These are phyloP conservation scores for Cyphomyrmex costatus DNA, from an alignment of 1,140 invertebrate genomes.

Conservation along the genomic window DNA sequence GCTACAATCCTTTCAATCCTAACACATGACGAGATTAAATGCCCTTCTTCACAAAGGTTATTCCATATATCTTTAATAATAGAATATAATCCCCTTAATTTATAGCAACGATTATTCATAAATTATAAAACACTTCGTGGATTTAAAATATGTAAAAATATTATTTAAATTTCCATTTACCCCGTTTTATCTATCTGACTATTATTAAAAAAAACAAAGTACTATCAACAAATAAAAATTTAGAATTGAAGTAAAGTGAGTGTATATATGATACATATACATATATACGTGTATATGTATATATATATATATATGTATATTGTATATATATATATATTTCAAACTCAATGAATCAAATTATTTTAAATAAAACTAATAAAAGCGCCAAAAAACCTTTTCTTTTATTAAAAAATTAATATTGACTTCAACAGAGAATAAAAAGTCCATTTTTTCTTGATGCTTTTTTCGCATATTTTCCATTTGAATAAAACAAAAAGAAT, in stretches of 20 bases:
- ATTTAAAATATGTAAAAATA: background rate
- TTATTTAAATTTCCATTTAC: background rate
- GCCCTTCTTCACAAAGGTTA: slow-evolving; percentile 23
- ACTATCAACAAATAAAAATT: slow-evolving; percentile 33
- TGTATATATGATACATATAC: too few species aligned
- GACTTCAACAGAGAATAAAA: background rate
- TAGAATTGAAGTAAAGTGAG: background rate
- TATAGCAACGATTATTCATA: background rate
- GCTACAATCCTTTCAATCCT: slow-evolving; percentile 37
- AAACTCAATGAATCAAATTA: slow-evolving; percentile 4
- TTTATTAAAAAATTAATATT: slow-evolving; percentile 27
- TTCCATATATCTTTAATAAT: background rate
- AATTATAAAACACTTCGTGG: background rate
- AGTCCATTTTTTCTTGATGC: background rate
- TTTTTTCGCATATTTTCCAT: slow-evolving; percentile 3
- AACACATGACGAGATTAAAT: slow-evolving; percentile 1
- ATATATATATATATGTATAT: too few species aligned
- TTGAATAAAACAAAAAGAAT: slow-evolving; percentile 26
- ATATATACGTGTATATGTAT: too few species aligned
- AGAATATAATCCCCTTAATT: background rate
- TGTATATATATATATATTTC: background rate
- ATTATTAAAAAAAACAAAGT: background rate
- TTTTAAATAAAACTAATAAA: slow-evolving; percentile 4
- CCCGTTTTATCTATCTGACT: background rate
- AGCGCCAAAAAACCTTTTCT: background rate